phyloP scores from a whole-genome alignment of 1,140 invertebrate genomes.

The Apocrypta bakeri region DNA sequence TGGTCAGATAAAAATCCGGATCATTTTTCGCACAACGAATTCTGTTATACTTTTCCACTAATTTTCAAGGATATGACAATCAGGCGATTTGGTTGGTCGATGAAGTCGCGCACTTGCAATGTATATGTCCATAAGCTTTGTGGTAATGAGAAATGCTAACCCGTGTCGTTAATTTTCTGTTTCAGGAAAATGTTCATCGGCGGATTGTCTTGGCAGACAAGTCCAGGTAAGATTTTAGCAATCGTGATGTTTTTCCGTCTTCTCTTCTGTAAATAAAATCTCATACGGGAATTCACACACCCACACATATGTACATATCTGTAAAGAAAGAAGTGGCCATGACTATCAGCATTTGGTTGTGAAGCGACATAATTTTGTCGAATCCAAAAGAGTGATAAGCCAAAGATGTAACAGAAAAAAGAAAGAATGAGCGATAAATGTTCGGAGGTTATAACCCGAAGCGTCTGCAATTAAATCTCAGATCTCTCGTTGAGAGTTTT shows the following conservation, averaged over 20 bases:
- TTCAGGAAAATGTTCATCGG: conserved; percentile 99
- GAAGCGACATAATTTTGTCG: not conserved
- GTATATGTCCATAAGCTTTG: no score
- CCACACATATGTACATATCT: no score
- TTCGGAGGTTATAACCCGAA: not conserved
- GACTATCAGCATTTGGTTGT: not conserved
- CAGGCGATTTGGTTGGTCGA: not conserved
- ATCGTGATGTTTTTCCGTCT: not conserved
- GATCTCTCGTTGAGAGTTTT: not conserved
- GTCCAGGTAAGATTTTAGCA: conserved; percentile 89
- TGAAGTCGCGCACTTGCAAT: no score
- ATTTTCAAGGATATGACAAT: no score
- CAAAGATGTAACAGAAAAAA: not conserved
- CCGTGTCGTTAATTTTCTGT: conserved; percentile 61
- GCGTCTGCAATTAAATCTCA: not conserved
- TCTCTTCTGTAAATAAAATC: no score
- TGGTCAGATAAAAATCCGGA: not conserved
- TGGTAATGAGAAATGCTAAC: conserved; percentile 39
- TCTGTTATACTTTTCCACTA: not conserved
- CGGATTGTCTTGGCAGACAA: conserved; percentile 99
- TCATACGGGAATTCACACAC: no score
- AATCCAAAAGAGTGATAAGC: not conserved
- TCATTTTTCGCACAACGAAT: not conserved
- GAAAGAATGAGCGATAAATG: no score
- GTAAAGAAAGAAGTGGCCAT: not conserved